phyloP scores from a whole-genome alignment of 2,888 invertebrate genomes.

The Galerucella calmariensis region DNA sequence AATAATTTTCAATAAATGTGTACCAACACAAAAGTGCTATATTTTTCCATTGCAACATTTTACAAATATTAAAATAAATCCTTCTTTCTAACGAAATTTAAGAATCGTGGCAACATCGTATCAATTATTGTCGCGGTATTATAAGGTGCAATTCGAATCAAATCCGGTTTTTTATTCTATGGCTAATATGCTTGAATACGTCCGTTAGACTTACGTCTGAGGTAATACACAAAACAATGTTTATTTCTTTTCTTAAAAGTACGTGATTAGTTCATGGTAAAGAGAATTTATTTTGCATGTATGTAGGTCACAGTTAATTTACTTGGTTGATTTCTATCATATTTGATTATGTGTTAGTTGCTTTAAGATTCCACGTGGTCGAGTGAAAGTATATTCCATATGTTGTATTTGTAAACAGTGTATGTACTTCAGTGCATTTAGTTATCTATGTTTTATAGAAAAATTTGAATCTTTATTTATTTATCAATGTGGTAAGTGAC shows the following conservation, averaged over 20 bases:
- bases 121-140: background rate
- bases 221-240: background rate
- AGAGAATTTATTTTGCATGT: background rate
- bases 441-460: background rate
- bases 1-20: too few species aligned
- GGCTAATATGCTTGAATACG: background rate
- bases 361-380: slow-evolving; percentile 2
- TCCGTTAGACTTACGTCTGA: background rate
- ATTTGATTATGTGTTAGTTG: background rate
- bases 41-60: too few species aligned
- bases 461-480: too few species aligned
- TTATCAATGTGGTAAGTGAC: too few species aligned
- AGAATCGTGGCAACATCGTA: background rate
- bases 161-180: background rate
- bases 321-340: background rate
- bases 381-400: slow-evolving; percentile 23
- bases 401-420: slow-evolving; percentile 18
- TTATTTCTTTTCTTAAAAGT: background rate
- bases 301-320: slow-evolving; percentile 3
- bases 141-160: background rate
- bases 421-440: background rate
- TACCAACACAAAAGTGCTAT: too few species aligned
- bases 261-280: background rate
- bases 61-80: background rate
- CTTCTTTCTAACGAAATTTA: background rate